These are phyloP conservation scores for Oscheius sp. DNA, from an alignment of 2,888 invertebrate genomes.

Conservation along the genomic window DNA sequence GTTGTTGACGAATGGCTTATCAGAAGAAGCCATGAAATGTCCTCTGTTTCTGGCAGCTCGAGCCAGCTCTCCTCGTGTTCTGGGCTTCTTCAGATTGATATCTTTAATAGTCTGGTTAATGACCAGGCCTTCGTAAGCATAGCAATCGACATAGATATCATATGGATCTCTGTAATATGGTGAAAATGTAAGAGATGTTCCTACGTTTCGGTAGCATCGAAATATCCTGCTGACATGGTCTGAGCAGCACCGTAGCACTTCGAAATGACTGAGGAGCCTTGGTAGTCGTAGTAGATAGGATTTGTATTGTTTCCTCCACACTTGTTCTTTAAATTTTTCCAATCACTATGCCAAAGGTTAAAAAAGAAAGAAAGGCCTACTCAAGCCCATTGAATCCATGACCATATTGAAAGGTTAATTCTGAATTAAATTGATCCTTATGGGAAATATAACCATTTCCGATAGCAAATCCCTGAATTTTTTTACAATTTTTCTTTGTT, in stretches of 20 bases:
- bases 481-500: too few species aligned
- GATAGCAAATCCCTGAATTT: conserved; percentile 52
- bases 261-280: background rate
- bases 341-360: conserved; percentile 8
- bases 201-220: conserved; percentile 6
- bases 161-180: conserved; percentile 35
- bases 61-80: conserved; percentile 17
- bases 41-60: background rate
- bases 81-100: background rate
- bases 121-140: conserved; percentile 7
- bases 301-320: conserved; percentile 1
- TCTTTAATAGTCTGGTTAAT: background rate
- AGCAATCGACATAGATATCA: conserved; percentile 55
- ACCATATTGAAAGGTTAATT: conserved; percentile 51
- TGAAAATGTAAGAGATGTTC: background rate
- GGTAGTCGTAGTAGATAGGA: conserved; percentile 23
- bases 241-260: background rate
- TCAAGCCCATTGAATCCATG: conserved; percentile 52
- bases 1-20: conserved; percentile 8
- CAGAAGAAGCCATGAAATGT: background rate
- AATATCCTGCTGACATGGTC: background rate
- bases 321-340: background rate
- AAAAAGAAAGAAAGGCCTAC: conserved; percentile 28
- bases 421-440: conserved; percentile 52
- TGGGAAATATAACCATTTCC: conserved; percentile 51